A percentile compares a stretch with the other conserved stretches of the same genome.
These are phyloP conservation scores for Heliopora coerulea DNA, from an alignment of 92 coral and sea anemone species.

Conservation along the genomic window DNA sequence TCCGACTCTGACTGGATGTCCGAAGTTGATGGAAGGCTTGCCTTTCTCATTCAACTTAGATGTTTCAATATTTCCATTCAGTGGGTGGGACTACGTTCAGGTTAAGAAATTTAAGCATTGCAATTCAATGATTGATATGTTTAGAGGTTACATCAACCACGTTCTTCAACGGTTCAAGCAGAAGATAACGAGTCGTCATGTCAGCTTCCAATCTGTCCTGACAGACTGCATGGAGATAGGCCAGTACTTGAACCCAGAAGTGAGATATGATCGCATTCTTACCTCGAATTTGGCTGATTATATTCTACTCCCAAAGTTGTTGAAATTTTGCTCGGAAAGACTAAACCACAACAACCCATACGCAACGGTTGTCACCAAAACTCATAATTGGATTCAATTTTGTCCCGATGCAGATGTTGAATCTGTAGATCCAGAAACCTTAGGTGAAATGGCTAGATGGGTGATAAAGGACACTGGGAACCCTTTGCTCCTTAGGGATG, in stretches of 20 bases:
- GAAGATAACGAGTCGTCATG: constrained; percentile 40
- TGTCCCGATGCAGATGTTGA: constrained; percentile 6
- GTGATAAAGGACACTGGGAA: constrained; percentile 50
- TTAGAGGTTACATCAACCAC: constrained; percentile 52
- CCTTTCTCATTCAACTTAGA: constrained; percentile 26
- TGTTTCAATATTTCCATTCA: constrained; percentile 52
- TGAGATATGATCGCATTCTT: constrained; percentile 59
- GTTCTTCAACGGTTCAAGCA: constrained; percentile 43
- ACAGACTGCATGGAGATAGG: constrained; percentile 55
- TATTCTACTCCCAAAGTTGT: constrained; percentile 49
- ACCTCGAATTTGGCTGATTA: constrained; percentile 66
- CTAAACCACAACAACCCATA: constrained; percentile 46
- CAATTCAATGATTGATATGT: constrained; percentile 54
- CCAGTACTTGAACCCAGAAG: constrained; percentile 40
- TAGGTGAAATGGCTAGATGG: neutral
- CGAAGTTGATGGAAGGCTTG: neutral
- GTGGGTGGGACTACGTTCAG: constrained; percentile 68
- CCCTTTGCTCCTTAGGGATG: constrained; percentile 26
- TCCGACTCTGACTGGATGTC: constrained; percentile 61
- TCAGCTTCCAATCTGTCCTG: constrained; percentile 50
- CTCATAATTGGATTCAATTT: constrained; percentile 52
- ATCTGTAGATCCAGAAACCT: neutral
- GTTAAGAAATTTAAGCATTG: constrained; percentile 38
- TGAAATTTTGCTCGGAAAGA: constrained; percentile 41
- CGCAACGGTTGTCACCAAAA: constrained; percentile 58